phyloP scores from a whole-genome alignment of 2,888 invertebrate genomes.

The Aporophyla nigra region DNA sequence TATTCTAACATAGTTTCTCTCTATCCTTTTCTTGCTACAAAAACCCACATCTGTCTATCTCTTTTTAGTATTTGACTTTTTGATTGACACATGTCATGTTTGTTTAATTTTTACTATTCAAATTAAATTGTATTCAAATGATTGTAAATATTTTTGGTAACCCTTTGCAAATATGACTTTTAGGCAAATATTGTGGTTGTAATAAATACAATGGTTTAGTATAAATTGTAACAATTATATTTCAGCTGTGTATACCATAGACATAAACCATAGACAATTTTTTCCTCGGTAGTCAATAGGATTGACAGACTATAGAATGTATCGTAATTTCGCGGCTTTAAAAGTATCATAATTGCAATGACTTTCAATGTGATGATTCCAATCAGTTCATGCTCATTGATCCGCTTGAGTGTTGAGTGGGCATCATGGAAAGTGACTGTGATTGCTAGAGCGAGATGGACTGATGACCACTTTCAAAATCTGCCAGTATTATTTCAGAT shows the following conservation, averaged over 20 bases:
- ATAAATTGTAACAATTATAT: neutral
- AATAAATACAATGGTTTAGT: constrained; percentile 34
- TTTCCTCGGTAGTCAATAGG: neutral
- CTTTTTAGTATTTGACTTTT: constrained; percentile 61
- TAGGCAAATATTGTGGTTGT: constrained; percentile 49
- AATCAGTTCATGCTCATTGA: neutral
- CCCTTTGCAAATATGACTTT: constrained; percentile 51
- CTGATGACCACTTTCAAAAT: neutral
- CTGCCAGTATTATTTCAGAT: neutral
- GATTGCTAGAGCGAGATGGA: neutral
- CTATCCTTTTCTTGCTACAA: constrained; percentile 33
- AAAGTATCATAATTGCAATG: neutral
- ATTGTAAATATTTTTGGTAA: constrained; percentile 48
- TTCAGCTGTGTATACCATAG: constrained; percentile 5
- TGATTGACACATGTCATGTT: constrained; percentile 76
- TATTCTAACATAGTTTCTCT: constrained; percentile 6
- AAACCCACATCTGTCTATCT: constrained; percentile 5
- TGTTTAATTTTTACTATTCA: constrained; percentile 64
- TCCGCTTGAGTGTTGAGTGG: neutral
- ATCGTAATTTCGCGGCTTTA: neutral
- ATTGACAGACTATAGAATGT: neutral
- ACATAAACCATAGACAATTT: neutral
- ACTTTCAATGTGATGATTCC: neutral
- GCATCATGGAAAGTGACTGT: neutral
- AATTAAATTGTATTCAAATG: constrained; percentile 64